phyloP scores from a whole-genome alignment of 2,113 vertebrate species.

The Electrona antarctica region DNA sequence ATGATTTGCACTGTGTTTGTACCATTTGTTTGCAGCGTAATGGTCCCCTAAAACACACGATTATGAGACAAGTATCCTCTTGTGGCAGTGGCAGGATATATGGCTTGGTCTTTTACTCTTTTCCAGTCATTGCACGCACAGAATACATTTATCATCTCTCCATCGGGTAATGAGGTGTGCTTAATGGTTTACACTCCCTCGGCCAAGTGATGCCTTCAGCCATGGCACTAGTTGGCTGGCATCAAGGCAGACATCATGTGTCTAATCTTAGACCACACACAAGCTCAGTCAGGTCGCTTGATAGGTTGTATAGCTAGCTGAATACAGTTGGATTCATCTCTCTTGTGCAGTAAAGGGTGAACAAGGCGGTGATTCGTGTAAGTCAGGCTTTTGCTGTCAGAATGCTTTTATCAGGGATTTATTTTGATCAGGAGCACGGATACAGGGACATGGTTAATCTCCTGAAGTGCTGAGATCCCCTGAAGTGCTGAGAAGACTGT shows the following conservation, averaged over 20 bases:
- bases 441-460: too few relatives aligned
- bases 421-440: too few relatives aligned
- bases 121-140: not conserved
- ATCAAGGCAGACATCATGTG: conserved; percentile 30
- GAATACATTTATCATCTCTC: conserved; percentile 7
- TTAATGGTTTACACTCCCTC: conserved; percentile 24
- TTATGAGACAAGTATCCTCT: not conserved
- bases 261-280: conserved; percentile 56
- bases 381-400: conserved; percentile 35
- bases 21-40: not conserved
- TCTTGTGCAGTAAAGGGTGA: not conserved
- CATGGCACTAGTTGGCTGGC: conserved; percentile 3
- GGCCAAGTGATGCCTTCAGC: conserved; percentile 3
- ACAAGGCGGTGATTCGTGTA: conserved; percentile 16
- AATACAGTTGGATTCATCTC: not conserved
- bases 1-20: not conserved
- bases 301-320: not conserved
- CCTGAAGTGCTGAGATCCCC: too few relatives aligned
- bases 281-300: conserved; percentile 13
- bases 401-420: not conserved
- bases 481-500: too few relatives aligned
- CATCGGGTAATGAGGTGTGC: conserved; percentile 18
- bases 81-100: not conserved
- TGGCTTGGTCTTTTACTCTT: not conserved
- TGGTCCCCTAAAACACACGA: not conserved